Conservation (phyloP, 2,888 invertebrate species). For the Thymelicus lineola region DNA sequence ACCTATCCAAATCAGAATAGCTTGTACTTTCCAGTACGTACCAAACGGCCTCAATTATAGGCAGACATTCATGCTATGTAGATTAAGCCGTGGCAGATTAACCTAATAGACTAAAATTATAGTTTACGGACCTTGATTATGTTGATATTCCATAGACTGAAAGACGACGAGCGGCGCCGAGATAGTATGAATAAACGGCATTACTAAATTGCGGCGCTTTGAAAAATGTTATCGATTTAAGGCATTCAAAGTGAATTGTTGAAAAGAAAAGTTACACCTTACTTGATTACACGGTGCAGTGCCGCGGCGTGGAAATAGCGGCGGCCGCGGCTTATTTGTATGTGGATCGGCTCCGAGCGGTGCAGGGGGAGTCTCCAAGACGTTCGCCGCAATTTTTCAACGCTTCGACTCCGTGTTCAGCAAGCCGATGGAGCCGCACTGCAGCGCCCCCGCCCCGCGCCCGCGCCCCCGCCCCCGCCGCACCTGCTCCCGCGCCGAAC, state of each 20-base stretch:
- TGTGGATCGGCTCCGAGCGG: conserved; percentile 69
- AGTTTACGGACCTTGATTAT: too few relatives aligned
- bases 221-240: conserved; percentile 24
- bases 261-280: conserved; percentile 39
- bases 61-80: too few relatives aligned
- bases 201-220: conserved; percentile 18
- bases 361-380: conserved; percentile 72
- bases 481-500: conserved; percentile 71
- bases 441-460: conserved; percentile 47
- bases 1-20: too few relatives aligned
- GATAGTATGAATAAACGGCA: not conserved
- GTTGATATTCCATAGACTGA: too few relatives aligned
- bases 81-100: too few relatives aligned
- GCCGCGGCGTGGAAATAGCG: conserved; percentile 35
- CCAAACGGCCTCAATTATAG: too few relatives aligned
- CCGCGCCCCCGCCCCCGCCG: conserved; percentile 50
- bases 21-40: too few relatives aligned
- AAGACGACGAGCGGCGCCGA: too few relatives aligned
- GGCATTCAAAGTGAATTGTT: conserved; percentile 31
- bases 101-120: too few relatives aligned
- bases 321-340: conserved; percentile 71
- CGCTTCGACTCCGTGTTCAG: conserved; percentile 75
- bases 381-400: conserved; percentile 82
- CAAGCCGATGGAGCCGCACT: conserved; percentile 65
- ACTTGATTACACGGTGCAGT: conserved; percentile 34